phyloP scores from a whole-genome alignment of 2,797 vertebrate species.

The Cyclopterus lumpus region DNA sequence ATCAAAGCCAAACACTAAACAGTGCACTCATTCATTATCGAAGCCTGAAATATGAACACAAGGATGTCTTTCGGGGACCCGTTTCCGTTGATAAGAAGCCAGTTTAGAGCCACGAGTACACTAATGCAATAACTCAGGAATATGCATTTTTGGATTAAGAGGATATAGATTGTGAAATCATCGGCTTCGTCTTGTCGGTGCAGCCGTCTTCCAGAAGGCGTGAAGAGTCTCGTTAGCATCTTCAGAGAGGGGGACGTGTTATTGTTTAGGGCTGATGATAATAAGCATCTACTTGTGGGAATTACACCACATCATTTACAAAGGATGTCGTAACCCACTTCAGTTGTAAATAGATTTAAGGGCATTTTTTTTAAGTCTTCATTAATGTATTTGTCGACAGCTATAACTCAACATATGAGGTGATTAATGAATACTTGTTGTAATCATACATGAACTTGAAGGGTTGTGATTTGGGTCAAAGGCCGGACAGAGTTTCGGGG shows the following conservation, averaged over 20 bases:
- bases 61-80: neutral
- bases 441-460: neutral
- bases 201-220: too few species aligned
- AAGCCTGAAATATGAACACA: constrained; percentile 20
- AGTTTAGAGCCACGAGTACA: neutral
- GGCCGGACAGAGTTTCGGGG: neutral
- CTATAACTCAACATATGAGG: neutral
- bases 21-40: constrained; percentile 51
- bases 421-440: neutral
- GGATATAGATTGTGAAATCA: neutral
- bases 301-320: neutral
- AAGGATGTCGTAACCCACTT: neutral
- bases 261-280: too few species aligned
- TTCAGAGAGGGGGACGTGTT: too few species aligned
- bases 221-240: too few species aligned
- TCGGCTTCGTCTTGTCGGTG: neutral
- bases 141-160: constrained; percentile 9
- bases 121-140: neutral
- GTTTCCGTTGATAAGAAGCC: constrained; percentile 19
- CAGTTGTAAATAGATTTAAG: neutral
- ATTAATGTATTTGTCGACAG: neutral
- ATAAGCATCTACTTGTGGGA: neutral
- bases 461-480: constrained; percentile 1
- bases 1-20: constrained; percentile 53
- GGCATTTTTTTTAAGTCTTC: neutral